These are phyloP conservation scores for Distichodus sexfasciatus DNA, from an alignment of 2,797 vertebrate species.

Conservation along the genomic window DNA sequence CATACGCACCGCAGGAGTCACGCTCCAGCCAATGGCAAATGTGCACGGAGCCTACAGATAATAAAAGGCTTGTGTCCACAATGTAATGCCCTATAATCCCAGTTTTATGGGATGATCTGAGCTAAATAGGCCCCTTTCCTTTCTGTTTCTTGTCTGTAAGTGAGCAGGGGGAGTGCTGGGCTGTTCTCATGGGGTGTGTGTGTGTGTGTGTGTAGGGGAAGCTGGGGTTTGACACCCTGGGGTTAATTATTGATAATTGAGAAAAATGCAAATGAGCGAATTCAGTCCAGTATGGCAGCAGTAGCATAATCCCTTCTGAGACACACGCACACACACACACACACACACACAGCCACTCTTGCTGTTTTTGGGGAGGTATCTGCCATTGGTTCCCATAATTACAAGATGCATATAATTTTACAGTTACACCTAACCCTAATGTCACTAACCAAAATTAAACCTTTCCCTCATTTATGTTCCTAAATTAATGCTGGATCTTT, in stretches of 20 bases:
- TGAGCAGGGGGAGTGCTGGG: constrained; percentile 30
- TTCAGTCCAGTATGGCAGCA: constrained; percentile 33
- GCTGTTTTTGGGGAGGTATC: no score
- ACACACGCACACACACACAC: background rate
- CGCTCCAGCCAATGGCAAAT: background rate
- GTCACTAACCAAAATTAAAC: no score
- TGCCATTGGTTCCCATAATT: no score
- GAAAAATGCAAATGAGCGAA: constrained; percentile 48
- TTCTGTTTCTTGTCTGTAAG: constrained; percentile 23
- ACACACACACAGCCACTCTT: constrained; percentile 8
- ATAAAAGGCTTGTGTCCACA: constrained; percentile 37
- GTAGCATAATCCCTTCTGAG: constrained; percentile 10
- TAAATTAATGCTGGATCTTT: no score
- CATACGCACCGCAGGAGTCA: background rate
- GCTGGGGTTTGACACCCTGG: constrained; percentile 27
- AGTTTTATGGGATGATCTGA: constrained; percentile 41
- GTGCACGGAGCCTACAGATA: background rate
- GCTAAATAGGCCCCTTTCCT: constrained; percentile 32
- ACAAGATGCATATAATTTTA: no score
- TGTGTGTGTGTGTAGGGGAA: background rate
- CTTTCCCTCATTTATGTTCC: no score
- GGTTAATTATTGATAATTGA: constrained; percentile 52
- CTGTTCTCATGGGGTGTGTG: constrained; percentile 23
- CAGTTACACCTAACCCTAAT: no score
- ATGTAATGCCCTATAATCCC: constrained; percentile 47